phyloP scores from a whole-genome alignment of 2,797 vertebrate genomes.

The Acrossocheilus fasciatus region DNA sequence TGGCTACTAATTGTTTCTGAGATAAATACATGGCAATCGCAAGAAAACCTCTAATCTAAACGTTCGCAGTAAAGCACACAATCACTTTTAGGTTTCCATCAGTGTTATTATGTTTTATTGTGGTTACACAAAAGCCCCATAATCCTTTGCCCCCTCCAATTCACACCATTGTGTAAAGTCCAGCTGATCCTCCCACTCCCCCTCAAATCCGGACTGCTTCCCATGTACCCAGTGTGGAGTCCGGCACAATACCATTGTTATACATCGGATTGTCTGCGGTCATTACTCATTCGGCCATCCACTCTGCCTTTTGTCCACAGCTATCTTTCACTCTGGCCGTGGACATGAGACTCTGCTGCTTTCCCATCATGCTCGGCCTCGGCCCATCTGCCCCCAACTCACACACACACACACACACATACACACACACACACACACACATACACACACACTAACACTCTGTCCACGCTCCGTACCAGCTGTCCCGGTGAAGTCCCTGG shows the following conservation, averaged over 20 bases:
- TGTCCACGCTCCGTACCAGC: constrained; percentile 71
- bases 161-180: constrained; percentile 68
- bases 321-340: constrained; percentile 70
- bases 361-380: constrained; percentile 66
- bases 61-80: constrained; percentile 25
- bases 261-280: constrained; percentile 73
- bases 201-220: constrained; percentile 66
- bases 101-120: constrained; percentile 59
- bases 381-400: constrained; percentile 74
- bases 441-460: constrained; percentile 57
- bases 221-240: constrained; percentile 67
- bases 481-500: constrained; percentile 72
- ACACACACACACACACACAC: constrained; percentile 51
- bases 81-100: constrained; percentile 53
- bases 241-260: constrained; percentile 79
- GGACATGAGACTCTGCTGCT: constrained; percentile 70
- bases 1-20: background rate
- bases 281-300: constrained; percentile 76
- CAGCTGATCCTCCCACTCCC: constrained; percentile 70
- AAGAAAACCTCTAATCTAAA: background rate
- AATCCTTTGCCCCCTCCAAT: constrained; percentile 66
- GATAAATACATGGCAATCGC: background rate
- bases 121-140: constrained; percentile 64
- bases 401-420: constrained; percentile 38
- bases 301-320: constrained; percentile 78